Evolutionary conservation across 2,888 invertebrate genomes (phyloP), one percentile per base, ranked within the genome.

Genomic region (Theretra japonica): DNA sequence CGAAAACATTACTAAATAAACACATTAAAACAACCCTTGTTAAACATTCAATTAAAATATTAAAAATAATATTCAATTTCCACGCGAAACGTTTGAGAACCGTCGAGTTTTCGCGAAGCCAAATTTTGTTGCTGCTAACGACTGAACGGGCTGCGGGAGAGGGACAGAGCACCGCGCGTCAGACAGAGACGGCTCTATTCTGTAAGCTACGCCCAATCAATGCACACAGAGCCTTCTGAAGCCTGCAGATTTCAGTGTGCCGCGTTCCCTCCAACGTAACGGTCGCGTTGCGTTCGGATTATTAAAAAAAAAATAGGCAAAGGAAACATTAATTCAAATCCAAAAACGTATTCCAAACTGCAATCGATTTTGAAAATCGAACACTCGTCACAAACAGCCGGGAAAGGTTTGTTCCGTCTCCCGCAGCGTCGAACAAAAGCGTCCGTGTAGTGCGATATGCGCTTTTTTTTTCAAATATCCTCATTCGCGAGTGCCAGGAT

Each of bases 201-300:
- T 75, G 81, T 77, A 75, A 91, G 93, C 88, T 94, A 87, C 93
- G 90, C 90, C 93, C 88, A 94, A 94, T 94, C 94, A 93, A 94
- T 94, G 94, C 92, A 93, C 87, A 93, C 87, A 89, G 86, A 89
- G 87, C 88, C 88, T 87, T 84, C 80, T 80, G 81, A 80, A 86
- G 82, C 86, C 91, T 92, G 92, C 92, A 91, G 86, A 81, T 81
- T 85, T 88, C 82, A 94, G 93, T 94, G 84, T 89, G 84, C 83
- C 90, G 89, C 85, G 89, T 76, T 76, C 79, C 77, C n/a, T 80
- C 85, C 79, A 50, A 70, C 75, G 77, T 78, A 83, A 83, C 88
- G 90, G 92, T 89, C 78, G 80, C 78, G 84, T 81, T 77, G 74
- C 68, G 72, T 75, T 73, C 74, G 69, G 59, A 72, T 57, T 50